These are phyloP conservation scores for Amphiprion percula DNA, from an alignment of 2,113 vertebrate genomes.

Conservation along the genomic window DNA sequence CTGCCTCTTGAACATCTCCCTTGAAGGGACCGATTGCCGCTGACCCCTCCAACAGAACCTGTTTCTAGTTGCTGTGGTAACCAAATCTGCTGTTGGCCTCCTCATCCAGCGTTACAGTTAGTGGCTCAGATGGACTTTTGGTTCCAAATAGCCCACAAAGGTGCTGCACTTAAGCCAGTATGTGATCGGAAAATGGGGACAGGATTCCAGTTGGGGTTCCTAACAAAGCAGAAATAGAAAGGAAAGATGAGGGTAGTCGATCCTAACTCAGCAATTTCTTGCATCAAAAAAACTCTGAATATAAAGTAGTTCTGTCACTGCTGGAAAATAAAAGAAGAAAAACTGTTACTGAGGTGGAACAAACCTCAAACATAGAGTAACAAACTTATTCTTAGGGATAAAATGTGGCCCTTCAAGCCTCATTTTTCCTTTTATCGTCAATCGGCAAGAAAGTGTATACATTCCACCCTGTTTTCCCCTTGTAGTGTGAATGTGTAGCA, in stretches of 20 bases:
- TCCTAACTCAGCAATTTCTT: too few relatives aligned
- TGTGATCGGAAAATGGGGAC: conserved; percentile 10
- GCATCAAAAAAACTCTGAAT: too few relatives aligned
- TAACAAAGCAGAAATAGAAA: too few relatives aligned
- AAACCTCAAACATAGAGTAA: background rate
- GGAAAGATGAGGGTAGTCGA: too few relatives aligned
- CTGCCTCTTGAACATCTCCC: conserved; percentile 45
- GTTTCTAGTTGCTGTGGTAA: conserved; percentile 64
- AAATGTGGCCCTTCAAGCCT: background rate
- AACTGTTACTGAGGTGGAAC: background rate
- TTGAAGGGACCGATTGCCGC: conserved; percentile 34
- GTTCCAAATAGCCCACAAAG: conserved; percentile 45
- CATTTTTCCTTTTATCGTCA: background rate
- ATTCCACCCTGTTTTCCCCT: too few relatives aligned
- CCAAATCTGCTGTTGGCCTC: conserved; percentile 54
- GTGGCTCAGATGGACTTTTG: conserved; percentile 57
- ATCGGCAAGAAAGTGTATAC: background rate
- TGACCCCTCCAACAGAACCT: conserved; percentile 46
- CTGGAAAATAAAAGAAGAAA: background rate
- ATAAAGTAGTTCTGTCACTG: too few relatives aligned
- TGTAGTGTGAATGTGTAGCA: too few relatives aligned
- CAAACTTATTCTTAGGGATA: background rate
- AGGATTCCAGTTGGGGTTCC: background rate
- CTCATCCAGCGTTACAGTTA: conserved; percentile 27
- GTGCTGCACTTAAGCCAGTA: conserved; percentile 20